These are phyloP conservation scores for Falcunculus frontatus DNA, from an alignment of 2,113 vertebrate species.

Conservation along the genomic window DNA sequence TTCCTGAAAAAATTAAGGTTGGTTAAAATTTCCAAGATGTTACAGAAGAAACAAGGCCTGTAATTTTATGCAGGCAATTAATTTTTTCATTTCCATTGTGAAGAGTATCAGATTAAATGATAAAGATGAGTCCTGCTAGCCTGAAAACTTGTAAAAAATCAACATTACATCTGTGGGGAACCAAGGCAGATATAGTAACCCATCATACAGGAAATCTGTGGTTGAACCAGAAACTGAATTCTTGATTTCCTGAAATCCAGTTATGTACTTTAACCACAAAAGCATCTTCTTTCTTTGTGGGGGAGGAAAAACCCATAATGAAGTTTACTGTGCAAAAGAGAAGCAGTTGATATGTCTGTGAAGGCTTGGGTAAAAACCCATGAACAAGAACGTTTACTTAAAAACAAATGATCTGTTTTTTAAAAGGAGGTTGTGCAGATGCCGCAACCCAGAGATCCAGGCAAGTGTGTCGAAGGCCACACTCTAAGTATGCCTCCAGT, in stretches of 20 bases:
- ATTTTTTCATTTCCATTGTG: neutral
- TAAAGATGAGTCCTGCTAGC: neutral
- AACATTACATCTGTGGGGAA: neutral
- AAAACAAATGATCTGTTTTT: neutral
- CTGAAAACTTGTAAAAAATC: neutral
- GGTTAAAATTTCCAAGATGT: neutral
- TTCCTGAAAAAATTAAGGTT: neutral
- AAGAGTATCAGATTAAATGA: neutral
- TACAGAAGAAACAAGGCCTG: neutral
- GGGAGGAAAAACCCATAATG: conserved; percentile 7
- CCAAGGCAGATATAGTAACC: neutral
- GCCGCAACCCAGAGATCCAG: neutral
- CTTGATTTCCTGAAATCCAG: conserved; percentile 51
- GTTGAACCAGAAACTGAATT: conserved; percentile 43
- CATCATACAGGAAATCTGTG: conserved; percentile 38
- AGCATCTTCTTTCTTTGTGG: neutral
- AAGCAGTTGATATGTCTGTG: neutral
- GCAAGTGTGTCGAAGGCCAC: neutral
- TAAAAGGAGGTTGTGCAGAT: neutral
- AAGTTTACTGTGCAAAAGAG: neutral
- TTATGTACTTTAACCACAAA: conserved; percentile 16
- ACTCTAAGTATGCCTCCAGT: neutral
- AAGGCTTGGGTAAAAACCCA: neutral
- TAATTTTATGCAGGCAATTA: neutral
- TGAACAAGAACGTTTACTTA: neutral